Evolutionary conservation across 2,888 invertebrate genomes (phyloP).

Genomic region (Troglohyphantes excavatus): DNA sequence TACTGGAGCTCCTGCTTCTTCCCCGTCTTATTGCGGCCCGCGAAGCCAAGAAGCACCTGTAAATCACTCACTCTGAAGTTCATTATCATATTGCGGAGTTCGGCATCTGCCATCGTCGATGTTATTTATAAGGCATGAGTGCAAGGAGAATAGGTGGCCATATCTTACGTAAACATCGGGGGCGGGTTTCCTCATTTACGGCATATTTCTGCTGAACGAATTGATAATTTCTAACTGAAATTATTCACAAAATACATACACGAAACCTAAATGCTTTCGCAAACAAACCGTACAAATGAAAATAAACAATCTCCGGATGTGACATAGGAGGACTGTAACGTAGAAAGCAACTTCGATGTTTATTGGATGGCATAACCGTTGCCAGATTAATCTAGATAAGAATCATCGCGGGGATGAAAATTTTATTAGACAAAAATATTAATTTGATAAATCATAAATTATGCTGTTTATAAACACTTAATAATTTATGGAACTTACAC

Average conservation of each 20-base stretch:
- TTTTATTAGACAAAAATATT: too few species aligned
- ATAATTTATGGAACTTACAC: too few species aligned
- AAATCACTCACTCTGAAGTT: conserved; percentile 92
- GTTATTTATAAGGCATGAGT: background rate
- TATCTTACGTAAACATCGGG: background rate
- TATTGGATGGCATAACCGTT: background rate
- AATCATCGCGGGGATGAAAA: too few species aligned
- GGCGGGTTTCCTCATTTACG: too few species aligned
- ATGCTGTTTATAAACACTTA: too few species aligned
- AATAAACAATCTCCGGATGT: conserved; percentile 5
- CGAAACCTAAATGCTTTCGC: background rate
- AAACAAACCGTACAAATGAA: background rate
- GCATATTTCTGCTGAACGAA: too few species aligned
- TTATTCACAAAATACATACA: background rate
- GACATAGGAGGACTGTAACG: background rate
- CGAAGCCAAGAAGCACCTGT: conserved; percentile 90
- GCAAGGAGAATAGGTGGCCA: background rate
- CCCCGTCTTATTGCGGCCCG: conserved; percentile 90
- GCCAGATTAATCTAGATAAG: background rate
- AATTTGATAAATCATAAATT: too few species aligned
- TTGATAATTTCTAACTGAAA: background rate
- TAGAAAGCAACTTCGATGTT: background rate
- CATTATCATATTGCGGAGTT: conserved; percentile 84
- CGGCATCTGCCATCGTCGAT: conserved; percentile 67
- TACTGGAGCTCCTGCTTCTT: conserved; percentile 90